phyloP scores from a whole-genome alignment of 1,140 invertebrate species.

The Saxidomus purpurata region DNA sequence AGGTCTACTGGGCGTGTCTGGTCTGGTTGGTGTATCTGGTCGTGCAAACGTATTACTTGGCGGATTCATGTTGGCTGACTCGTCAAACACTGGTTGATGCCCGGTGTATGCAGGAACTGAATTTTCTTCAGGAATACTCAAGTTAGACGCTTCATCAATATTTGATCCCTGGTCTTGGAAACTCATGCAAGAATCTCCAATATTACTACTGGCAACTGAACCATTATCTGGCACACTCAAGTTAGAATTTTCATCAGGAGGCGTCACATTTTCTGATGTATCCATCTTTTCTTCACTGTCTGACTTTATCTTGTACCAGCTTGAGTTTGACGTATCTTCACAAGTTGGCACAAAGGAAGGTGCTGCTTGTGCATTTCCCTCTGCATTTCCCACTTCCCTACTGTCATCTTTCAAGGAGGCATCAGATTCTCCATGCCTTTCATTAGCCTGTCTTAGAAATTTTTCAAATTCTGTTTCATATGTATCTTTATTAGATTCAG shows the following conservation, averaged over 20 bases:
- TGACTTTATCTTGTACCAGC: conserved; percentile 54
- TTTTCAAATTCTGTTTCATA: conserved; percentile 59
- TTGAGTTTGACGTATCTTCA: conserved; percentile 58
- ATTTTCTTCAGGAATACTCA: conserved; percentile 42
- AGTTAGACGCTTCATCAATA: conserved; percentile 43
- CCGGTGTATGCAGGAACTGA: conserved; percentile 7
- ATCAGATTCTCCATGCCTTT: neutral
- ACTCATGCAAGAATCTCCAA: conserved; percentile 48
- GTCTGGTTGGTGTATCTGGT: conserved; percentile 57
- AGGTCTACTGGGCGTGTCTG: neutral
- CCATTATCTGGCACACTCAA: conserved; percentile 43
- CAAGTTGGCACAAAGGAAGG: neutral
- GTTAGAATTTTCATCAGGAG: conserved; percentile 46
- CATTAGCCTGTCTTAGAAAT: conserved; percentile 23
- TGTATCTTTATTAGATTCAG: conserved; percentile 24
- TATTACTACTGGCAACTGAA: conserved; percentile 37
- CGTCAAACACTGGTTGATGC: conserved; percentile 54
- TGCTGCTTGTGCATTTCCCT: neutral
- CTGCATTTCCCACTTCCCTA: neutral
- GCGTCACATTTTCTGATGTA: neutral
- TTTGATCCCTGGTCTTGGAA: conserved; percentile 52
- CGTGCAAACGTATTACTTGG: conserved; percentile 54
- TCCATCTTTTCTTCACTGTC: conserved; percentile 14
- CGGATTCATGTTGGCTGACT: conserved; percentile 62
- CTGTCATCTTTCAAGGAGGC: neutral